Evolutionary conservation across 2,888 invertebrate species (phyloP).

Genomic region (Folsomia manolachei): DNA sequence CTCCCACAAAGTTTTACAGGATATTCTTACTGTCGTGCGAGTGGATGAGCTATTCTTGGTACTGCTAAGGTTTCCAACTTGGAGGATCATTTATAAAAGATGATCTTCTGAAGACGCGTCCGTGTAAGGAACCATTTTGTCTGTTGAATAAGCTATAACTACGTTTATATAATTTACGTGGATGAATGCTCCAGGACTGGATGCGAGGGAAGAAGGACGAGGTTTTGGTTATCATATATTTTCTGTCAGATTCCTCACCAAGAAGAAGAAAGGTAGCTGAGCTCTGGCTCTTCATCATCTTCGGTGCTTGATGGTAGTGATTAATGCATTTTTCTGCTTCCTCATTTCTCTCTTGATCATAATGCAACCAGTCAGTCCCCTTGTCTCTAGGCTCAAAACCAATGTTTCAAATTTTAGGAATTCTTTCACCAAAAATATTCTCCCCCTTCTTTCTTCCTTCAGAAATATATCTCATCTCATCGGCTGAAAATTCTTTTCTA

Average conservation of each 20-base stretch:
- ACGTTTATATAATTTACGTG: too few relatives aligned
- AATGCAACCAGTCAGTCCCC: background rate
- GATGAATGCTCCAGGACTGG: background rate
- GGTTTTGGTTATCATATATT: conserved; percentile 8
- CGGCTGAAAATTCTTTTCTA: background rate
- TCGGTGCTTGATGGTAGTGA: background rate
- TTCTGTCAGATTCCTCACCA: background rate
- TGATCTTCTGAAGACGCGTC: too few relatives aligned
- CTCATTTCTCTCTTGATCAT: conserved; percentile 5
- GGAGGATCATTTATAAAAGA: background rate
- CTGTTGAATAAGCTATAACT: too few relatives aligned
- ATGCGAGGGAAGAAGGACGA: too few relatives aligned
- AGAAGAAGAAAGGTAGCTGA: conserved; percentile 3
- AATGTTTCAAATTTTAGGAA: background rate
- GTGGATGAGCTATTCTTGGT: too few relatives aligned
- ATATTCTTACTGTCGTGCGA: too few relatives aligned
- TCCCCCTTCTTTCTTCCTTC: background rate
- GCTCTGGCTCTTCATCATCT: conserved; percentile 1
- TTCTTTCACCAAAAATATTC: background rate
- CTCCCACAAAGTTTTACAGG: too few relatives aligned
- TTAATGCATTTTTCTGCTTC: background rate
- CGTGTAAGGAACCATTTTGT: too few relatives aligned
- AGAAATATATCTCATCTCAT: background rate
- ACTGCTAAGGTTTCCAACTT: background rate
- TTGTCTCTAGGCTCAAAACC: background rate